Evolutionary conservation across 37 sponge, comb jelly and placozoan genomes (phyloP).

Genomic region (Bolinopsis microptera): DNA sequence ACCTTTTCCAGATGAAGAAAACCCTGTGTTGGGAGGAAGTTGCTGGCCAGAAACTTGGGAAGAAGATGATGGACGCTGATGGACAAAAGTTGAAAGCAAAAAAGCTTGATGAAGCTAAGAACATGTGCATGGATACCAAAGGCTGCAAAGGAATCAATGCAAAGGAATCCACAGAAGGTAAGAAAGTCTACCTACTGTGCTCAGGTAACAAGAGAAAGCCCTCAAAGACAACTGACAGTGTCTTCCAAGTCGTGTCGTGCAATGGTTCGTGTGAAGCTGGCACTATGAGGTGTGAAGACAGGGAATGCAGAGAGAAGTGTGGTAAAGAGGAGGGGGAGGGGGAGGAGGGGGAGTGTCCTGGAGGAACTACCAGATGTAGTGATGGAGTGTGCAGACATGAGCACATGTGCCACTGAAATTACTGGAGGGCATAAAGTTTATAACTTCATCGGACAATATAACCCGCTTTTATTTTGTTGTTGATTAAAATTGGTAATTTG

Average conservation of each 20-base stretch:
- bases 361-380: background rate
- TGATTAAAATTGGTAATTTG: too few relatives aligned
- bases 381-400: conserved; percentile 16
- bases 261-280: background rate
- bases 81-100: background rate
- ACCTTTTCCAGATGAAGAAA: background rate
- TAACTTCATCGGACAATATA: too few relatives aligned
- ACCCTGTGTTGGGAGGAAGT: conserved; percentile 41
- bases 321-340: background rate
- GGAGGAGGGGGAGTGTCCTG: background rate
- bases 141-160: background rate
- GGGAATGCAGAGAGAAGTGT: background rate
- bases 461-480: too few relatives aligned
- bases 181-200: background rate
- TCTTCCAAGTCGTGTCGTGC: background rate
- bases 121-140: background rate
- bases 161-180: background rate
- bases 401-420: conserved; percentile 47
- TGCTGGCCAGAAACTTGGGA: background rate
- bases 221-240: background rate
- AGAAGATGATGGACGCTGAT: background rate
- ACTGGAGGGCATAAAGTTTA: too few relatives aligned
- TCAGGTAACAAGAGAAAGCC: background rate
- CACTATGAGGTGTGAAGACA: conserved; percentile 1
- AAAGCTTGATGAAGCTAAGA: background rate